A percentile compares a stretch with the other conserved stretches of the same genome.
These are phyloP conservation scores for Cairina moschata DNA, from an alignment of 2,113 vertebrate species.

Conservation along the genomic window DNA sequence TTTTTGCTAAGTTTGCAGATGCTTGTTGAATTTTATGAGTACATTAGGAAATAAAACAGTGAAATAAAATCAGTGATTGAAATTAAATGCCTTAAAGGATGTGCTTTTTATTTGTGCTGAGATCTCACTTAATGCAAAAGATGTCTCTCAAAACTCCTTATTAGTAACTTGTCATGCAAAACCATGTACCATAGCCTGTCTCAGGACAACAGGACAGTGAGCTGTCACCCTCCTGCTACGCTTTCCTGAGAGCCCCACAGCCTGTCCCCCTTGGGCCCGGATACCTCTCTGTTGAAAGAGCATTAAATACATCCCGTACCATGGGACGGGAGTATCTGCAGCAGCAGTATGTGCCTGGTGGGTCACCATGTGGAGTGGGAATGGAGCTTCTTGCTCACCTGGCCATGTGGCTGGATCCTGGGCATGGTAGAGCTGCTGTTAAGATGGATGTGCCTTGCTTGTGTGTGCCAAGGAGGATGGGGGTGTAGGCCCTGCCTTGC, in stretches of 20 bases:
- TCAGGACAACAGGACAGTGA: background rate
- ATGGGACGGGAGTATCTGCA: background rate
- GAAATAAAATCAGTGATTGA: accelerated
- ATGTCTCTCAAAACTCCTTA: background rate
- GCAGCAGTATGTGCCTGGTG: accelerated
- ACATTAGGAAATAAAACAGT: background rate
- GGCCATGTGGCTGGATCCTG: background rate
- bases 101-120: background rate
- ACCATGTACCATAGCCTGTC: background rate
- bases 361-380: background rate
- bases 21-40: background rate
- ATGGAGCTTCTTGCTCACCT: background rate
- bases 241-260: background rate
- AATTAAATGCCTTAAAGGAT: background rate
- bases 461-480: accelerated
- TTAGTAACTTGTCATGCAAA: background rate
- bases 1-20: background rate
- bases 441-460: no score
- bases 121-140: background rate
- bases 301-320: background rate
- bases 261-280: background rate
- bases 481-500: background rate
- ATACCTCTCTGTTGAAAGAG: no score
- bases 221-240: background rate
- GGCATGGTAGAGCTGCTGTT: background rate